phyloP scores from a whole-genome alignment of 2,797 vertebrate species.

The Peromyscus attwateri region DNA sequence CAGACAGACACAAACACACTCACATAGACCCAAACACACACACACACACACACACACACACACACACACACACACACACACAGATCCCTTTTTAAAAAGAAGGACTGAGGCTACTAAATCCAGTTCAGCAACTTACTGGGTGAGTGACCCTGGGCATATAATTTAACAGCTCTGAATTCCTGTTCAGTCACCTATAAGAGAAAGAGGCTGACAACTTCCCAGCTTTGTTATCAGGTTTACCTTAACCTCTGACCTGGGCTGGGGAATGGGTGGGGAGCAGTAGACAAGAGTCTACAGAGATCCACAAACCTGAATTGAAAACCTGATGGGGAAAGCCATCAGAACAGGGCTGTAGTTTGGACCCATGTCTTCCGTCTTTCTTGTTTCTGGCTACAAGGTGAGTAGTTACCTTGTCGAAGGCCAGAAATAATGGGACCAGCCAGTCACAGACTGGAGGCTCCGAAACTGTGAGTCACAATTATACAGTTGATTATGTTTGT shows the following conservation, averaged over 20 bases:
- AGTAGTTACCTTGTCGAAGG: neutral
- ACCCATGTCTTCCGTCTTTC: neutral
- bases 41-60: neutral
- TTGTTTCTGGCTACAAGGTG: neutral
- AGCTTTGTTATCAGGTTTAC: conserved; percentile 19
- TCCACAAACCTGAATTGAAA: neutral
- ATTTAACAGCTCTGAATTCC: conserved; percentile 48
- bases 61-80: neutral
- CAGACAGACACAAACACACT: neutral
- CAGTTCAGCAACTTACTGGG: neutral
- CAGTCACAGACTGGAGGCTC: neutral
- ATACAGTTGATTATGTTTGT: neutral
- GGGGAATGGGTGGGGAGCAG: neutral
- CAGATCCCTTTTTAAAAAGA: neutral
- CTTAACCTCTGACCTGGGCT: neutral
- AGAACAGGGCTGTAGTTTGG: neutral
- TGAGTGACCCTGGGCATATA: neutral
- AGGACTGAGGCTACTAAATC: neutral
- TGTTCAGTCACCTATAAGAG: conserved; percentile 39
- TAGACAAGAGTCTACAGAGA: neutral
- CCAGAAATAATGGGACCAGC: neutral
- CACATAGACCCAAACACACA: neutral
- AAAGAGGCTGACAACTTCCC: neutral
- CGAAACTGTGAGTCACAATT: neutral
- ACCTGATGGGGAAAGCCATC: neutral